These are phyloP conservation scores for Mormoops blainvillei DNA, from an alignment of 2,113 vertebrate species.

Conservation along the genomic window DNA sequence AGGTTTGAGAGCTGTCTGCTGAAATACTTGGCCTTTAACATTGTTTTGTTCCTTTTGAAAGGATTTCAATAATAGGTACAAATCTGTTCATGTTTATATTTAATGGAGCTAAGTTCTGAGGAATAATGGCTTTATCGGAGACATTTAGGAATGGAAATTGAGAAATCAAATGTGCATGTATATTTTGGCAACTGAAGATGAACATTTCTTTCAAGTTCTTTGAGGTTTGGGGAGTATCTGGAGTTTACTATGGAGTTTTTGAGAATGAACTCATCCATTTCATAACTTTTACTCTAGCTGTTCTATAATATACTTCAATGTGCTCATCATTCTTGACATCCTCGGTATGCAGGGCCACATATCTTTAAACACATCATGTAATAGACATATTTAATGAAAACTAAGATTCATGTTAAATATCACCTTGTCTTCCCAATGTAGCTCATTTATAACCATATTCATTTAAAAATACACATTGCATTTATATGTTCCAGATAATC, in stretches of 20 bases:
- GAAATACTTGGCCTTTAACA: slow-evolving; percentile 57
- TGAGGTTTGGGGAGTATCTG: slow-evolving; percentile 61
- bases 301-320: slow-evolving; percentile 56
- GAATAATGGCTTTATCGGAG: slow-evolving; percentile 67
- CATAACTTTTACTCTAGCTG: slow-evolving; percentile 50
- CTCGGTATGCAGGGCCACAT: slow-evolving; percentile 33
- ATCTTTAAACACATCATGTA: neutral
- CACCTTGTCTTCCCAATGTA: neutral
- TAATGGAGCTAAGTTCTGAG: slow-evolving; percentile 68
- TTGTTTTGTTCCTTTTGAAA: slow-evolving; percentile 50
- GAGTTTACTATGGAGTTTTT: slow-evolving; percentile 73
- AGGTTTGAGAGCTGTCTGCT: neutral
- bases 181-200: slow-evolving; percentile 76
- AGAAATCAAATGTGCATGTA: slow-evolving; percentile 59
- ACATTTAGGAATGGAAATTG: slow-evolving; percentile 69
- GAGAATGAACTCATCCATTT: slow-evolving; percentile 66
- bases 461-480: neutral
- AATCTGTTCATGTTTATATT: slow-evolving; percentile 59
- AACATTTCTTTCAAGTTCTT: slow-evolving; percentile 74
- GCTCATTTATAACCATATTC: neutral
- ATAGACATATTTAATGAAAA: slow-evolving; percentile 34
- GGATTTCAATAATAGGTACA: slow-evolving; percentile 49
- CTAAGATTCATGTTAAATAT: neutral
- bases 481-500: neutral
- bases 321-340: neutral